phyloP scores from a whole-genome alignment of 2,113 vertebrate genomes.

The Hydrolagus affinis region DNA sequence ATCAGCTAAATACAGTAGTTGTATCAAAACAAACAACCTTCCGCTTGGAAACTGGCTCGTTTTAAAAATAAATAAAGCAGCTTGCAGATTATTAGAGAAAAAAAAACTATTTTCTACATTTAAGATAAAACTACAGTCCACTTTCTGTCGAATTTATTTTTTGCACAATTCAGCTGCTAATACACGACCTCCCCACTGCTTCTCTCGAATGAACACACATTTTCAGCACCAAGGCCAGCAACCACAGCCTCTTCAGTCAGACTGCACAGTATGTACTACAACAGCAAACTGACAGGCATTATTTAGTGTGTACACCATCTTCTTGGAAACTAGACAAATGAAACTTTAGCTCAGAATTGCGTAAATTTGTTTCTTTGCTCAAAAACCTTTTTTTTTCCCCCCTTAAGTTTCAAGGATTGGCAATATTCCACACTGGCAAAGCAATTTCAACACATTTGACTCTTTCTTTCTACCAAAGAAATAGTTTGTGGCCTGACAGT shows the following conservation, averaged over 20 bases:
- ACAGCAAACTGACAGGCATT: not conserved
- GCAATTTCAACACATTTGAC: not conserved
- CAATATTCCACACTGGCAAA: not conserved
- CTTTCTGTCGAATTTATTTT: not conserved
- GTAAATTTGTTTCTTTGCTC: not conserved
- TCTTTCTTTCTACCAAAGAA: not conserved
- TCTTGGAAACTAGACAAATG: not conserved
- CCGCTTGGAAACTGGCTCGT: not conserved
- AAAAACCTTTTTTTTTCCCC: not conserved
- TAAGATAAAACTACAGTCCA: not conserved
- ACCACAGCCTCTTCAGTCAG: slow-evolving; percentile 23
- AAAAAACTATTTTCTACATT: not conserved
- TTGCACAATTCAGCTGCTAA: slow-evolving; percentile 11
- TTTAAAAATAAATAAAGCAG: not conserved
- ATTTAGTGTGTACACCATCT: slow-evolving; percentile 15
- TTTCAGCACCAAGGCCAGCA: slow-evolving; percentile 51
- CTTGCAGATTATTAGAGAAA: not conserved
- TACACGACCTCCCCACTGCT: not conserved
- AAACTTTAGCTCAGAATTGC: not conserved
- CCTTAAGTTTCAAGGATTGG: too few relatives aligned
- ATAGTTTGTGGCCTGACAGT: too few relatives aligned
- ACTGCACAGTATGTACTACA: not conserved
- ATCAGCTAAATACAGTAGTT: not conserved
- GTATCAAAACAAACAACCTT: not conserved
- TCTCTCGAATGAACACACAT: not conserved